phyloP scores from a whole-genome alignment of 2,888 invertebrate species.

The Labia minor region DNA sequence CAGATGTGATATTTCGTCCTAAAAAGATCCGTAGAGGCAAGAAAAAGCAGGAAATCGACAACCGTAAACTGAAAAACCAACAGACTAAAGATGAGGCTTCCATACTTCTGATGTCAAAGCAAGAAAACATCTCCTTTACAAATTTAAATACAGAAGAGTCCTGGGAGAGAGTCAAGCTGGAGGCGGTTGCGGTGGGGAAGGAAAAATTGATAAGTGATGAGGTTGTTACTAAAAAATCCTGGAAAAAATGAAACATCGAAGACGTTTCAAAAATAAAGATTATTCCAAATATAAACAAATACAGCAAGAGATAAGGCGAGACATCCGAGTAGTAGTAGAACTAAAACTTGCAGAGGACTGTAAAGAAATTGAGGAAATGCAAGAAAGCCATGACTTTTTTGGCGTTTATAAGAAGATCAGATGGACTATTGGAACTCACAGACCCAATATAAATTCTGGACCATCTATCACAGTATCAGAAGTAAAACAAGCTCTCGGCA shows the following conservation, averaged over 20 bases:
- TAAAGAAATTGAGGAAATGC: background rate
- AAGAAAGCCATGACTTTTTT: background rate
- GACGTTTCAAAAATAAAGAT: background rate
- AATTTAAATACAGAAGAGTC: no score
- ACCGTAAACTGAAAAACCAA: background rate
- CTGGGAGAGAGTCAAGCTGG: background rate
- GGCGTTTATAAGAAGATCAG: background rate
- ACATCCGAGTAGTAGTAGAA: background rate
- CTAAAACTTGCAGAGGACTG: background rate
- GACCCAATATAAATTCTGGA: background rate
- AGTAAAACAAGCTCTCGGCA: no score
- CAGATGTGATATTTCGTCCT: background rate
- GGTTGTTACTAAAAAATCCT: background rate
- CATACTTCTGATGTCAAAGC: background rate
- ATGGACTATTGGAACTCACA: background rate
- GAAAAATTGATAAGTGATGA: background rate
- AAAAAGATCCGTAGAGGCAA: background rate
- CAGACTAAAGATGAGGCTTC: background rate
- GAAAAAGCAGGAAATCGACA: background rate
- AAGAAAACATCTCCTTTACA: no score
- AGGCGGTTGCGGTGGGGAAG: background rate
- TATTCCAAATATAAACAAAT: background rate
- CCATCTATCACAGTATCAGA: background rate
- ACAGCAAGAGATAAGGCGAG: background rate
- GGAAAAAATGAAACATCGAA: background rate